Conservation (phyloP, 2,113 vertebrate species). For the Grammomys surdaster region DNA sequence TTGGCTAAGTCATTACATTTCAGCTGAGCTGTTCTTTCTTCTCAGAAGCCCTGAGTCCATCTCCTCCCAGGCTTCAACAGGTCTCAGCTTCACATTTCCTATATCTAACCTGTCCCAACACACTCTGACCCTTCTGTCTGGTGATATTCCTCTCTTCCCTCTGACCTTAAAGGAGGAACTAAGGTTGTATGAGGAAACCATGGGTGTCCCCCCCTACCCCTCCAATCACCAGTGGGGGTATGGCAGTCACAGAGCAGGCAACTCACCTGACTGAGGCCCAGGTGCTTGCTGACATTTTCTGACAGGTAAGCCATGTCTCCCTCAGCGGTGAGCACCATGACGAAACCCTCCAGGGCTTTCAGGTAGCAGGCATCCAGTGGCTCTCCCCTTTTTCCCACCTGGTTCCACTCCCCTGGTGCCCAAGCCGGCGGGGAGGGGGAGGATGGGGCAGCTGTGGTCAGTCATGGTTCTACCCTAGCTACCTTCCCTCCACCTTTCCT, state of each 20-base stretch:
- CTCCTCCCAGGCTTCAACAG: background rate
- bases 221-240: background rate
- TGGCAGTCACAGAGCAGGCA: background rate
- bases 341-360: constrained; percentile 91
- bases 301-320: constrained; percentile 95
- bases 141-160: background rate
- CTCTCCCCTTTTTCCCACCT: constrained; percentile 83
- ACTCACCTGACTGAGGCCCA: constrained; percentile 92
- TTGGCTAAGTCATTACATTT: background rate
- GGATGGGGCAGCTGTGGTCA: constrained; percentile 9
- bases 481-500: background rate
- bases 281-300: constrained; percentile 92
- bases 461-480: background rate
- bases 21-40: background rate
- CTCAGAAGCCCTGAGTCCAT: background rate
- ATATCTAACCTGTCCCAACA: too few species aligned
- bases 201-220: background rate
- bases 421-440: background rate
- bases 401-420: constrained; percentile 82
- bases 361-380: constrained; percentile 89
- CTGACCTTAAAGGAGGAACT: background rate
- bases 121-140: background rate
- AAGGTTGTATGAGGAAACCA: background rate
- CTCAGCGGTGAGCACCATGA: constrained; percentile 92
- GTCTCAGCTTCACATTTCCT: background rate